A percentile compares a stretch with the other conserved stretches of the same genome.
Conservation (phyloP, 2,888 invertebrate genomes). For the Margaritifera margaritifera region DNA sequence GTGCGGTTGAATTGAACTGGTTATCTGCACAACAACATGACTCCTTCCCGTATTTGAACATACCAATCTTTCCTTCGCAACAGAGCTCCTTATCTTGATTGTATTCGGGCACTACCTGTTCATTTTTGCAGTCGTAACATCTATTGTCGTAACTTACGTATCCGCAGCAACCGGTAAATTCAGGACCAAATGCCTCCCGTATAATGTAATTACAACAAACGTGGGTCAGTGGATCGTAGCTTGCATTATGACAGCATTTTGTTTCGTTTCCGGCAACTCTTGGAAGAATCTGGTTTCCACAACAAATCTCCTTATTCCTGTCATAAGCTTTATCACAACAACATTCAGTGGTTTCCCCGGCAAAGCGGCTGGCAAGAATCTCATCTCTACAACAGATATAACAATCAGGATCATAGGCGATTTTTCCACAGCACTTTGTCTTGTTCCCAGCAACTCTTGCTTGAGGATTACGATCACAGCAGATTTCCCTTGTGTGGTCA, state of each 20-base stretch:
- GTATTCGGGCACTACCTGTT: constrained; percentile 3
- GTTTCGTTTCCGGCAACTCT: constrained; percentile 18
- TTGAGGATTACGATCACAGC: constrained; percentile 22
- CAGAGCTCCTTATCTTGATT: constrained; percentile 12
- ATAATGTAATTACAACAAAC: constrained; percentile 23
- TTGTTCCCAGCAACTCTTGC: constrained; percentile 18
- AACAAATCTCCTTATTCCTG: constrained; percentile 23
- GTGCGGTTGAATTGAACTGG: constrained; percentile 22
- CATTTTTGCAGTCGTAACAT: constrained; percentile 18
- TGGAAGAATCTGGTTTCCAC: constrained; percentile 27
- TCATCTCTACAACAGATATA: constrained; percentile 28
- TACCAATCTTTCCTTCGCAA: constrained; percentile 21
- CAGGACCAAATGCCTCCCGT: constrained; percentile 16
- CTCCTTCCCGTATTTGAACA: constrained; percentile 21
- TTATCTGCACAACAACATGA: constrained; percentile 30
- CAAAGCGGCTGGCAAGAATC: constrained; percentile 21
- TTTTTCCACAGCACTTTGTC: constrained; percentile 24
- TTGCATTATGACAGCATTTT: constrained; percentile 25
- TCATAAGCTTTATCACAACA: constrained; percentile 28
- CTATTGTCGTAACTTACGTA: constrained; percentile 18
- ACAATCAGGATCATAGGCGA: constrained; percentile 27
- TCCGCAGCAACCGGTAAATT: constrained; percentile 20
- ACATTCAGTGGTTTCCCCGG: constrained; percentile 25
- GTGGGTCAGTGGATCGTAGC: constrained; percentile 22
- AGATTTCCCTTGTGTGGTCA: constrained; percentile 20